These are phyloP conservation scores for Allolobophora icterica DNA, from an alignment of 2,888 invertebrate species.

Conservation along the genomic window DNA sequence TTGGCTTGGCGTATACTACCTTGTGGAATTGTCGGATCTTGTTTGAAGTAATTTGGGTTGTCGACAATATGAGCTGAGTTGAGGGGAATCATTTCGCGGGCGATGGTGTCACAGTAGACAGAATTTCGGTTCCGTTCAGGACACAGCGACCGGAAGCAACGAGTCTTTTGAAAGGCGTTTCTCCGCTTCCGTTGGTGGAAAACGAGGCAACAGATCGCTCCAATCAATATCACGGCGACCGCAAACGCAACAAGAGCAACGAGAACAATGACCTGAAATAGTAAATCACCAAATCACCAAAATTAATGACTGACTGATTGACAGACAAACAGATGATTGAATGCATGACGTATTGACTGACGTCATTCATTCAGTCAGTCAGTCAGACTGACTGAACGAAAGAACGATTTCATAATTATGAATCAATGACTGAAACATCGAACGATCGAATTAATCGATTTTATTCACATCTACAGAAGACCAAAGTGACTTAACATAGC, in stretches of 20 bases:
- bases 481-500: too few relatives aligned
- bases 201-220: neutral
- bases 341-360: too few relatives aligned
- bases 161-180: neutral
- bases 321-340: neutral
- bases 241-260: neutral
- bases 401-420: neutral
- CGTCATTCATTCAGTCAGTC: neutral
- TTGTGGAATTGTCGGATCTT: constrained; percentile 43
- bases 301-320: neutral
- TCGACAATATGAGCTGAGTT: constrained; percentile 45
- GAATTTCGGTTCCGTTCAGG: constrained; percentile 22
- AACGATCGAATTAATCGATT: too few relatives aligned
- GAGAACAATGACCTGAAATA: neutral
- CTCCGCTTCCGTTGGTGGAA: neutral
- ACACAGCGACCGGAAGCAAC: constrained; percentile 22
- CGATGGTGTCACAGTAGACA: constrained; percentile 26
- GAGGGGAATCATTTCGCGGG: constrained; percentile 47
- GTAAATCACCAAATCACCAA: neutral
- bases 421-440: neutral
- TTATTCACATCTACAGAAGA: too few relatives aligned
- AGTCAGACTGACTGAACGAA: neutral
- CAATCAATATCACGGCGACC: neutral
- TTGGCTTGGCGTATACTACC: neutral
- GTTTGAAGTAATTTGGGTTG: constrained; percentile 47